Percentiles rank a stretch among this genome's conserved stretches.
These are phyloP conservation scores for Ceratina japonica DNA, from an alignment of 1,140 invertebrate genomes.

Conservation along the genomic window DNA sequence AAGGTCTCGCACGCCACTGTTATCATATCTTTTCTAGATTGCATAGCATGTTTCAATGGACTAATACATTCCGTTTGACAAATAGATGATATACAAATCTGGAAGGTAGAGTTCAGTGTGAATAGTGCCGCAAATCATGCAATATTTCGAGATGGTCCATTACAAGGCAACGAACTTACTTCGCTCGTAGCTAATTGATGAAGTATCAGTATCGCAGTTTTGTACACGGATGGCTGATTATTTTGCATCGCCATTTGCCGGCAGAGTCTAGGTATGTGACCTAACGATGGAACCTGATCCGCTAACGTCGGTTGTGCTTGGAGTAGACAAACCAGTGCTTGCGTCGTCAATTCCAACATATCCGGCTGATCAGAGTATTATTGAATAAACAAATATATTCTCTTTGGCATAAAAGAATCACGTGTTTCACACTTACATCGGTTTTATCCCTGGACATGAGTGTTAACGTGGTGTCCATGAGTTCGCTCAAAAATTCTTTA, in stretches of 20 bases:
- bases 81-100: slow-evolving; percentile 89
- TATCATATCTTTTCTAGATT: slow-evolving; percentile 89
- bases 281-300: slow-evolving; percentile 95
- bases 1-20: slow-evolving; percentile 94
- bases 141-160: slow-evolving; percentile 14
- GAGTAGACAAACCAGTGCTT: slow-evolving; percentile 90
- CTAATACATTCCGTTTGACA: slow-evolving; percentile 90
- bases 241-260: slow-evolving; percentile 85
- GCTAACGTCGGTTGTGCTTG: slow-evolving; percentile 91
- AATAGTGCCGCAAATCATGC: neutral
- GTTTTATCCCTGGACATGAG: slow-evolving; percentile 85
- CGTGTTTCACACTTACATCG: slow-evolving; percentile 79
- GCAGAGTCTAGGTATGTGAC: slow-evolving; percentile 95
- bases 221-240: slow-evolving; percentile 83
- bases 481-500: slow-evolving; percentile 92
- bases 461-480: slow-evolving; percentile 91
- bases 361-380: slow-evolving; percentile 83
- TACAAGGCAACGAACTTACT: slow-evolving; percentile 79
- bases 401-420: neutral
- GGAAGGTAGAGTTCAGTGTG: slow-evolving; percentile 22
- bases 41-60: slow-evolving; percentile 93
- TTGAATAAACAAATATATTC: slow-evolving; percentile 32
- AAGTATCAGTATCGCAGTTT: slow-evolving; percentile 90
- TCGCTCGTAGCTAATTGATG: slow-evolving; percentile 92
- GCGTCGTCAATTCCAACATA: slow-evolving; percentile 90